Evolutionary conservation across 2,888 invertebrate genomes (phyloP), one percentile per base, ranked within the genome.

Genomic region (Limenitis camilla): DNA sequence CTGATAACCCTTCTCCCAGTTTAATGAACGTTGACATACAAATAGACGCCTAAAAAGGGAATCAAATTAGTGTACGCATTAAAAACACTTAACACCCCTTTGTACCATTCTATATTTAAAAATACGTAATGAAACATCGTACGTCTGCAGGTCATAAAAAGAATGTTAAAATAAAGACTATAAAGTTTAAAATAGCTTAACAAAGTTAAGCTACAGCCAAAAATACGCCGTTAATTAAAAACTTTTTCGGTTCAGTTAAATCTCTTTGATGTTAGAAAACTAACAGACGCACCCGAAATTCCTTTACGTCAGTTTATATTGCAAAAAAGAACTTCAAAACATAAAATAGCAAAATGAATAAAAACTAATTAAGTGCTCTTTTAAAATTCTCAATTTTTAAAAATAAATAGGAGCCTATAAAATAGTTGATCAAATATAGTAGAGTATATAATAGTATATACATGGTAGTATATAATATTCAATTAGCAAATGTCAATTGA

Each of bases 41-140:
- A 49, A 48, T 39, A 45, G 44, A 51, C 55, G 49, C 58, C 62
- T 65, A 72, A 31, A 47, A 36, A 52, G 41, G 58, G 55, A 43
- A 54, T 72, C 71, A 72, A 59, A 61, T 50, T 53, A 56, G 60
- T 47, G 61, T 62, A 49, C 56, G 56, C 55, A 59, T 61, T 61
- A 58, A 52, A 74, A 77, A 75, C 78, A 77, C 72, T 76, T 70
- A 66, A 60, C 69, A 69, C 69, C 72, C 72, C 68, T 66, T 71
- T 68, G 55, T 61, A 62, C 60, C 57, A 61, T 38, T 68, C 68
- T 78, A 78, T 71, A 76, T 78, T 74, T 80, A 74, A 74, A 72
- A 69, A 64, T 56, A 56, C 65, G 62, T 68, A 69, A 73, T 63
- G 69, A 78, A 81, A 81, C 78, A 81, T 71, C 57, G 64, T 63